Evolutionary conservation across 2,113 vertebrate species (phyloP), one percentile per base, ranked within the genome.

Genomic region (Oreocharis arfaki): DNA sequence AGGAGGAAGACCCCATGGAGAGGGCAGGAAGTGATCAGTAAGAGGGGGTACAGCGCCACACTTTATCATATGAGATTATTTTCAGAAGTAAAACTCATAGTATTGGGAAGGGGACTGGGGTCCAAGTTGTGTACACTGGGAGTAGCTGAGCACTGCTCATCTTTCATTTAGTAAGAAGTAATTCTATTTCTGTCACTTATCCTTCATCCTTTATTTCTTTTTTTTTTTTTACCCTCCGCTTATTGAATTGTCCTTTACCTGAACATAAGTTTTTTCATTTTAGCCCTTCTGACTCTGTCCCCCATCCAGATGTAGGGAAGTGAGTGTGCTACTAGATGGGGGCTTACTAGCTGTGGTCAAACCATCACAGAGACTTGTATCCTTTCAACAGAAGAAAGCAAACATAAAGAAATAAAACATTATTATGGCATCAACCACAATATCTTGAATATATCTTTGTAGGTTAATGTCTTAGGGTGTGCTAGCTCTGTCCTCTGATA

Each of bases 81-180:
- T 73, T 84, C 32, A 65, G 41, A 84, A 87, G 5, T 39, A 81
- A 70, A 86, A 35, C 7, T 30, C 2, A 23, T 39, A 35, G 57
- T 47, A 65, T 2, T 77, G 11, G 2, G 3, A 15, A 20, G 6
- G 10, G 1, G 1, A 12, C 1, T 26, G 4, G 1, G 3, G 7
- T 26, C 41, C 26, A 37, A 26, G 8, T 21, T 41, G 41, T 1
- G 2, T 6, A 0, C 3, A 41, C 19, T 28, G 24, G 10, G 13
- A 33, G 17, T 32, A 67, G 4, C 23, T 83, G 20, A 28, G 3
- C 12, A 23, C 55, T 4, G 1, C 2, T 37, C 8, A 11, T 60
- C 1, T 2, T 9, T 44, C 4, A 30, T 53, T 44, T 59, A 26
- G 14, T 33, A 55, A 10, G 6, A 65, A 55, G 5, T 26, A 3